Conservation (phyloP, 2,888 invertebrate genomes). For the Lobophora halterata region DNA sequence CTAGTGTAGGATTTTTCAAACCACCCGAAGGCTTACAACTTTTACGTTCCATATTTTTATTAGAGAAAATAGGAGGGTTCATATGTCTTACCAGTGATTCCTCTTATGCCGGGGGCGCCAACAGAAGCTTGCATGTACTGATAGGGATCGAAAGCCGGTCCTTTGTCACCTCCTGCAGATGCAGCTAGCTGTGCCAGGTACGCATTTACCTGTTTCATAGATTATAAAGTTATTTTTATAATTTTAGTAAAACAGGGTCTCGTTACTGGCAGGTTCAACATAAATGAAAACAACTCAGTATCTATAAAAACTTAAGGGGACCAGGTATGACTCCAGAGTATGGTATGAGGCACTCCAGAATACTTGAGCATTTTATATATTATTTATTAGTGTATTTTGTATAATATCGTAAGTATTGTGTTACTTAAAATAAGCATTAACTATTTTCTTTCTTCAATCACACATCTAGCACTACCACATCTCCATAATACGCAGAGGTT, state of each 20-base stretch:
- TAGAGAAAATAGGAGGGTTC: neutral
- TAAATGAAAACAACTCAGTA: neutral
- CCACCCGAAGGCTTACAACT: too few species aligned
- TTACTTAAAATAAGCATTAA: too few species aligned
- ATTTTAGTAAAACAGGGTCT: neutral
- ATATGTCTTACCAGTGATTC: slow-evolving; percentile 83
- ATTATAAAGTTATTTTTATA: slow-evolving; percentile 1
- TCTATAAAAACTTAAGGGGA: neutral
- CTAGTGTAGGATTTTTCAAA: too few species aligned
- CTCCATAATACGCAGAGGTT: too few species aligned
- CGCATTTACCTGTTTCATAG: slow-evolving; percentile 77
- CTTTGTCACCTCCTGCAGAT: slow-evolving; percentile 88
- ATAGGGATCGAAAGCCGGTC: slow-evolving; percentile 85
- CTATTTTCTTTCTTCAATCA: too few species aligned
- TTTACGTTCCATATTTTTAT: too few species aligned
- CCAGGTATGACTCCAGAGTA: too few species aligned
- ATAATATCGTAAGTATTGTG: too few species aligned
- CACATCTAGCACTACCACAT: too few species aligned
- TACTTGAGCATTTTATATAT: too few species aligned
- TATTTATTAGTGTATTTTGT: too few species aligned
- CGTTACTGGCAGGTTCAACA: neutral
- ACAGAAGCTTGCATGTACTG: slow-evolving; percentile 90
- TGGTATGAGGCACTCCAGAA: too few species aligned
- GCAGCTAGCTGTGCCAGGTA: slow-evolving; percentile 89
- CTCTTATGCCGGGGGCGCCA: slow-evolving; percentile 89